Evolutionary conservation across 2,113 vertebrate species (phyloP).

Genomic region (Odontesthes bonariensis): DNA sequence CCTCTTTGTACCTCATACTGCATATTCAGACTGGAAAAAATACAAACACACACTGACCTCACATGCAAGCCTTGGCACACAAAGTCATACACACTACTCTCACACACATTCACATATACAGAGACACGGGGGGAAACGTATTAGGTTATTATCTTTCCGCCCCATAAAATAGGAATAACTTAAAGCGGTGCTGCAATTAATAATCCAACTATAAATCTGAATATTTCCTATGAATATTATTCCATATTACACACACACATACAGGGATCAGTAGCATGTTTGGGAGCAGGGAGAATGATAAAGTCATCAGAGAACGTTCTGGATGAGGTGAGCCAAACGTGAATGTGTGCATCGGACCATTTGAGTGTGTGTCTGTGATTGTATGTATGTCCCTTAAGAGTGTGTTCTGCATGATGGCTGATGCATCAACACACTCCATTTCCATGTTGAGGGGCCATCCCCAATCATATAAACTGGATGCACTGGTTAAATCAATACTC

Average conservation of each 20-base stretch:
- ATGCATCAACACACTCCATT: constrained; percentile 91
- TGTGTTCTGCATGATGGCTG: constrained; percentile 88
- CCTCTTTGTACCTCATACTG: constrained; percentile 36
- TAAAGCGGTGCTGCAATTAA: constrained; percentile 83
- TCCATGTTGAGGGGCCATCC: constrained; percentile 84
- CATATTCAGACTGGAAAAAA: constrained; percentile 69
- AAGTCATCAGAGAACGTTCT: constrained; percentile 84
- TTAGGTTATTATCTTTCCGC: constrained; percentile 88
- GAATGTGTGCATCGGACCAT: constrained; percentile 70
- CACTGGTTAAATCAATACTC: constrained; percentile 90
- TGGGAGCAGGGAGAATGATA: constrained; percentile 76
- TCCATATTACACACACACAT: constrained; percentile 74
- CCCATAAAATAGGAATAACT: constrained; percentile 86
- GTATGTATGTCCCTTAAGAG: constrained; percentile 63
- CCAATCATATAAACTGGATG: constrained; percentile 82
- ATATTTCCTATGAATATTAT: constrained; percentile 83
- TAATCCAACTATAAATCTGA: constrained; percentile 85
- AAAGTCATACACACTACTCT: constrained; percentile 5
- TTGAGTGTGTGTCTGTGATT: constrained; percentile 56
- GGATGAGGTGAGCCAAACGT: constrained; percentile 79
- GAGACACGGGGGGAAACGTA: constrained; percentile 77
- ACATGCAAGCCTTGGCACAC: constrained; percentile 19
- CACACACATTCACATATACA: constrained; percentile 12
- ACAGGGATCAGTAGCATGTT: constrained; percentile 58
- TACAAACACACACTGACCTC: constrained; percentile 73